A percentile compares a stretch with the other conserved stretches of the same genome.
Evolutionary conservation across 2,113 vertebrate species (phyloP).

Genomic region (Thamnophis sirtalis): DNA sequence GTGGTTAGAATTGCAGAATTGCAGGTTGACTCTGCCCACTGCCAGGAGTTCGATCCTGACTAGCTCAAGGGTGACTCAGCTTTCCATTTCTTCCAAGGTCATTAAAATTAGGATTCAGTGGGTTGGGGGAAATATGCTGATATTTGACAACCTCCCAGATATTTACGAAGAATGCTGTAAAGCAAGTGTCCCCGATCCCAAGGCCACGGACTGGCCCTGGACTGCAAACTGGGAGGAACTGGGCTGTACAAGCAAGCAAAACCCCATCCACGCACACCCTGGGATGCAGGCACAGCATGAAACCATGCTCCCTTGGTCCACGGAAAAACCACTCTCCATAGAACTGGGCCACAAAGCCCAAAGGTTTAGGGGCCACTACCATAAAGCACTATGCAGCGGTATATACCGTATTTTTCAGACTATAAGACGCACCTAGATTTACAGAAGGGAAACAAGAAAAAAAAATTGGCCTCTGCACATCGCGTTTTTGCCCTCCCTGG

Average conservation of each 20-base stretch:
- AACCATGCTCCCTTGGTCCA: background rate
- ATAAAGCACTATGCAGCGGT: background rate
- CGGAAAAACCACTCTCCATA: background rate
- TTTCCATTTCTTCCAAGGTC: background rate
- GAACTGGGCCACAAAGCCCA: rapidly evolving
- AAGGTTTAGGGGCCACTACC: rapidly evolving
- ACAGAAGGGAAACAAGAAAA: too few species aligned
- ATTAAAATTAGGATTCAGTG: background rate
- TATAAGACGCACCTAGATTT: too few species aligned
- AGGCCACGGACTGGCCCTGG: rapidly evolving
- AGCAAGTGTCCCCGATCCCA: background rate
- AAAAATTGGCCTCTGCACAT: too few species aligned
- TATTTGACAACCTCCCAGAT: background rate
- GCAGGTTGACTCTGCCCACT: background rate
- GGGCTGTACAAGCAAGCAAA: background rate
- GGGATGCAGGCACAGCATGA: background rate
- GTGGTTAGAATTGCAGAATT: background rate
- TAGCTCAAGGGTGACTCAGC: background rate
- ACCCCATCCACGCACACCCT: too few species aligned
- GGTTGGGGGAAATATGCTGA: background rate
- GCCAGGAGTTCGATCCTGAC: background rate
- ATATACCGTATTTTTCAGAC: background rate
- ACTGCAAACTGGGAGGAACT: background rate
- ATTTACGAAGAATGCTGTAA: background rate
- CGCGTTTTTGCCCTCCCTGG: too few species aligned